phyloP scores from a whole-genome alignment of 1,140 invertebrate species.

The Phocides pigmalion region DNA sequence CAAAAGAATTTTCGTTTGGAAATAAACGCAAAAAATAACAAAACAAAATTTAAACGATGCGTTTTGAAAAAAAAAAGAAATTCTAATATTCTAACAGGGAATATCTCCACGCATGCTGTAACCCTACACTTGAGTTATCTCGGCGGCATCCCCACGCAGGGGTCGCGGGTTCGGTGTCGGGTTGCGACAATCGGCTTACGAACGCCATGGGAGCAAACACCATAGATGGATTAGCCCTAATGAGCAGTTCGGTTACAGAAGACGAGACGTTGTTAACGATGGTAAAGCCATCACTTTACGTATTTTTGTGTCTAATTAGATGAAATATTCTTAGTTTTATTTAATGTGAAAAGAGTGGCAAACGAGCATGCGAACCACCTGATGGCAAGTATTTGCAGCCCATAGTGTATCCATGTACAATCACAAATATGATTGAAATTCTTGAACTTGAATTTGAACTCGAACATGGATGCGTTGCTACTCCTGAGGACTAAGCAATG shows the following conservation, averaged over 20 bases:
- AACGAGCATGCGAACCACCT: no score
- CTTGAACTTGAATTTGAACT: no score
- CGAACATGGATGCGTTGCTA: no score
- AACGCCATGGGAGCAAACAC: conserved; percentile 60
- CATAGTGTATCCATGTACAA: no score
- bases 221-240: conserved; percentile 61
- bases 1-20: no score
- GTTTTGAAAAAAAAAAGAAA: not conserved
- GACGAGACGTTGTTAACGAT: conserved; percentile 1
- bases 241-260: conserved; percentile 48
- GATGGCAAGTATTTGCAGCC: no score
- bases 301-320: not conserved
- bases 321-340: not conserved
- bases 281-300: not conserved
- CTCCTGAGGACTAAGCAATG: no score
- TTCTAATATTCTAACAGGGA: not conserved
- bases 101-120: conserved; percentile 12
- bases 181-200: conserved; percentile 74
- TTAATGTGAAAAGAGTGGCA: not conserved
- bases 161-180: conserved; percentile 71
- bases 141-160: conserved; percentile 32
- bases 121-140: conserved; percentile 31
- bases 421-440: no score
- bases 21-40: not conserved
- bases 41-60: not conserved